Percentiles rank a stretch among this genome's conserved stretches.
These are phyloP conservation scores for Cyanistes caeruleus DNA, from an alignment of 2,113 vertebrate genomes.

Conservation along the genomic window DNA sequence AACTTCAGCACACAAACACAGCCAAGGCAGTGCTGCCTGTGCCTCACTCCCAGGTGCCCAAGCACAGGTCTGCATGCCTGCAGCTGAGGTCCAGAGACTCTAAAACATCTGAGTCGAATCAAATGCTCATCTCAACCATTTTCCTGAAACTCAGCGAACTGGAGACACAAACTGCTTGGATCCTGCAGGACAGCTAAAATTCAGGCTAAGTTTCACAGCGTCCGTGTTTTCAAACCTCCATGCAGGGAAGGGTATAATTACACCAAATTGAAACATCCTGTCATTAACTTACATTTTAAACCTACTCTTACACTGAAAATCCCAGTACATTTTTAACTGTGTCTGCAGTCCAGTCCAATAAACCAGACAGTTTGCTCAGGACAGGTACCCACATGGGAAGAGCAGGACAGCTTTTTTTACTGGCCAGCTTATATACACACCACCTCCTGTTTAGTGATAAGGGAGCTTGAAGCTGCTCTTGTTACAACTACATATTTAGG, in stretches of 20 bases:
- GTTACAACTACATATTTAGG: not conserved
- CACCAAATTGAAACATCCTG: not conserved
- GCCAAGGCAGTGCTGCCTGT: fast-evolving
- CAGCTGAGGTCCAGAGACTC: not conserved
- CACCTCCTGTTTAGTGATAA: not conserved
- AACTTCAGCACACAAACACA: not conserved
- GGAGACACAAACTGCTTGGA: not conserved
- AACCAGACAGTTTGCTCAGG: not conserved
- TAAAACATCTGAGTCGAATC: not conserved
- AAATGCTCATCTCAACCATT: not conserved
- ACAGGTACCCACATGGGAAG: not conserved
- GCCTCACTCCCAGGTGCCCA: not conserved
- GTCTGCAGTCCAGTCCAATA: not conserved
- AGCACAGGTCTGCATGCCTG: not conserved
- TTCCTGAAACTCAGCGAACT: not conserved
- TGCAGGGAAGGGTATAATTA: not conserved
- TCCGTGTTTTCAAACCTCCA: fast-evolving
- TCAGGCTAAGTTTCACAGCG: not conserved
- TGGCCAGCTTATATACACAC: not conserved
- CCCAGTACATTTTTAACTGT: not conserved
- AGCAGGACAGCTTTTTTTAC: not conserved
- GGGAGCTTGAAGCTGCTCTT: not conserved
- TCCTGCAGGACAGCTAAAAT: not conserved
- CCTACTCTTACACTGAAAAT: not conserved
- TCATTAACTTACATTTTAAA: not conserved